Evolutionary conservation across 2,888 invertebrate genomes (phyloP), one percentile per base, ranked within the genome.

Genomic region (Noctua janthina): DNA sequence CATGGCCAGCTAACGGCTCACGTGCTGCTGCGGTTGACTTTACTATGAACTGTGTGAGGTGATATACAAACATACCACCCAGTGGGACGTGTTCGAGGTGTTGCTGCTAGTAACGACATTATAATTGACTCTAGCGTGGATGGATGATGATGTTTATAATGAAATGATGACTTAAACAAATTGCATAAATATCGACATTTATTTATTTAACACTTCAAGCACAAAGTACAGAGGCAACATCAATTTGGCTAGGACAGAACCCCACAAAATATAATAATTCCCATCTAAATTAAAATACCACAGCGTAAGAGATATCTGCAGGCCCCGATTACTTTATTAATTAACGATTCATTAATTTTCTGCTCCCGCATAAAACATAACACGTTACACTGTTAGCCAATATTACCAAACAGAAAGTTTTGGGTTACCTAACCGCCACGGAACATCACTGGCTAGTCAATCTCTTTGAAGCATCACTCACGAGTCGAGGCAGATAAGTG

Each of bases 341-440:
- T 73, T 66, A 49, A 35, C 29, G 29, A 51, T 59, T 39, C 39
- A 71, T 43, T 2, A 5, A 75, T 74, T n/a, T 62, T 73, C 35
- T 64, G 51, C 3, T 68, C 11, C 10, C 23, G 2, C 54, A 23
- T 17, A 64, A 59, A 67, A 79, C 23, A 78, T 67, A 70, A 80
- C 43, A 78, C 35, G 49, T 43, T 29, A 54, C 68, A 46, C 56
- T 81, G 43, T 88, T 78, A 70, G 46, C 29, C 51, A 70, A 80
- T 23, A 43, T 88, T 82, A 83, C 70, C 75, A 78, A 82, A 85
- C 80, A 83, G 83, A 85, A 82, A 88, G 80, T 54, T 20, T 11
- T 46, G 35, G 39, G 54, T 69, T 62, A 70, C 74, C 23, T 68
- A 79, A 84, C 74, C 54, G 59, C 64, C 49, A 62, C 29, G 20